These are phyloP conservation scores for Apocrypta bakeri DNA, from an alignment of 1,140 invertebrate species.

Conservation along the genomic window DNA sequence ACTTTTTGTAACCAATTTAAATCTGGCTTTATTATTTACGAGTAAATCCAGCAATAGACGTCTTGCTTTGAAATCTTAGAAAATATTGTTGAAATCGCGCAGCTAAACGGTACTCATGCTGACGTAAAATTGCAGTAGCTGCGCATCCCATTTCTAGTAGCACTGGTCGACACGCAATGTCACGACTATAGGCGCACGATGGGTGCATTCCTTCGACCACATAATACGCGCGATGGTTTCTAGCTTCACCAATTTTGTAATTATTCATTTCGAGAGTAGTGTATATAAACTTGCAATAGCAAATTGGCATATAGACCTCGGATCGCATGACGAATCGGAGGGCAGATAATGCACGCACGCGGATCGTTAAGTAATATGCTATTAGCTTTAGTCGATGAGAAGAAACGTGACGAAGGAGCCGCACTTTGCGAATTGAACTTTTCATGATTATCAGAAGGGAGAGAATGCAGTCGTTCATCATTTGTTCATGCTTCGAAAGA, in stretches of 20 bases:
- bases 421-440: background rate
- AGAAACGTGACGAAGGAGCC: slow-evolving; percentile 5
- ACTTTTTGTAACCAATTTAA: background rate
- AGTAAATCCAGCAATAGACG: background rate
- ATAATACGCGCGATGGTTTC: slow-evolving; percentile 32
- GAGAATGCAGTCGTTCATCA: background rate
- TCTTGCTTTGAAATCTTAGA: background rate
- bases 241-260: slow-evolving; percentile 52
- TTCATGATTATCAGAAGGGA: background rate
- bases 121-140: slow-evolving; percentile 28
- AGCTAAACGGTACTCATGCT: background rate
- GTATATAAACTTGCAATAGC: slow-evolving; percentile 44
- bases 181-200: slow-evolving; percentile 30
- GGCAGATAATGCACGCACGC: slow-evolving; percentile 10
- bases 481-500: background rate
- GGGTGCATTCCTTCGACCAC: slow-evolving; percentile 32
- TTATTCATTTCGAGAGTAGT: slow-evolving; percentile 54
- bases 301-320: slow-evolving; percentile 23
- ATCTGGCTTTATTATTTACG: background rate
- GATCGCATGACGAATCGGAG: slow-evolving; percentile 14
- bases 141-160: background rate
- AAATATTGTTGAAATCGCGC: background rate
- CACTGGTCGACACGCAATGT: slow-evolving; percentile 50
- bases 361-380: slow-evolving; percentile 47
- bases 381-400: background rate